Evolutionary conservation across 2,113 vertebrate genomes (phyloP), one percentile per base, ranked within the genome.

Genomic region (Antennarius striatus): DNA sequence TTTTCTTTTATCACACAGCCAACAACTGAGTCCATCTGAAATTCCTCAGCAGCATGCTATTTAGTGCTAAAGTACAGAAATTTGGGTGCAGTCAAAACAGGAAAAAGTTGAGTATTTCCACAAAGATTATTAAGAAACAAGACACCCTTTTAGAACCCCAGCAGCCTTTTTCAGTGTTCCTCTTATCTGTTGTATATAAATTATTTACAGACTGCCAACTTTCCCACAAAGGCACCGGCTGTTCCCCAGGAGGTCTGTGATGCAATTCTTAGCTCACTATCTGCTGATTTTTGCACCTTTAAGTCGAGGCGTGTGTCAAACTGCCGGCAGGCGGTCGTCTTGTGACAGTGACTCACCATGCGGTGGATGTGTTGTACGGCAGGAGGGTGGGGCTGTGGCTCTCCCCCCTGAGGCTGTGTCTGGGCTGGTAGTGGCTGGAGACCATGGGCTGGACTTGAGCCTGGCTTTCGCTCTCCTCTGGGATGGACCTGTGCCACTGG

Each of bases 291-390:
- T 40, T 36, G 32, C 32, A 53, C 40, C 67, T 52, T 47, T 43
- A 11, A 14, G 14, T 10, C 6, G 43, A 55, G 12, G 32, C 32
- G 28, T 9, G 6, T 29, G 17, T 32, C 45, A 55, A 54, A 43
- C 17, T 43, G 32, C 22, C 16, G 10, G 17, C 45, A 57, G 63
- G 28, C 29, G 10, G 54, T 4, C 1, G 3, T 62, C 9, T 6
- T 15, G 11, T 46, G 43, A 51, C 14, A 12, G 76, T n/a, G 55
- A 87, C 92, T 96, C 89, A 99, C 98, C 97, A 99, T 92, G 96
- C 96, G 4, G 94, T 95, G 56, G 96, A 93, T 16, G 94, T 96
- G 92, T 95, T 96, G 89, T 95, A 95, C 87, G 94, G 91, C 92
- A 95, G 89, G 85, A 94, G 91, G 0, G 92, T 90, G 17, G 96